Conservation (phyloP, 2,888 invertebrate genomes). For the Drosophila rubida region DNA sequence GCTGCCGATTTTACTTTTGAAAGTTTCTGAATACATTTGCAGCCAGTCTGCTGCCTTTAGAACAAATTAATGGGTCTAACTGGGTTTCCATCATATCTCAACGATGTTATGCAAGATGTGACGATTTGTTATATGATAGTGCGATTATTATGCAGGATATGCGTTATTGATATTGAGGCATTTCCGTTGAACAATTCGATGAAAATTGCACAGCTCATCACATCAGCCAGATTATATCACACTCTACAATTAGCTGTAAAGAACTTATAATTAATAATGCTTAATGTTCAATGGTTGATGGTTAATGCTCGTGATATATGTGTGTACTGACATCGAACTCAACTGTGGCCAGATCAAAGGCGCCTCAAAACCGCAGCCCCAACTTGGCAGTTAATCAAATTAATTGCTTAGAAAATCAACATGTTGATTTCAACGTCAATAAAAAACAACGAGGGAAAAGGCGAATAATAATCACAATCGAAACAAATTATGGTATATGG, state of each 20-base stretch:
- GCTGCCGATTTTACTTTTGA: conserved; percentile 33
- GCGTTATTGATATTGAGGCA: conserved; percentile 18
- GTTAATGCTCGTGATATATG: conserved; percentile 45
- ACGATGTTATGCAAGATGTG: not conserved
- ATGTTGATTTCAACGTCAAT: conserved; percentile 59
- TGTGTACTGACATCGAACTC: conserved; percentile 44
- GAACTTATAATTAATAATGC: conserved; percentile 73
- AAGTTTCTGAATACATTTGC: conserved; percentile 17
- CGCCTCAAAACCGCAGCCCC: conserved; percentile 61
- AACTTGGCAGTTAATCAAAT: conserved; percentile 75
- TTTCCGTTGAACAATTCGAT: conserved; percentile 54
- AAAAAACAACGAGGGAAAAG: conserved; percentile 25
- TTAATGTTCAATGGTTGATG: conserved; percentile 56
- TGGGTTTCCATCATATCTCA: not conserved
- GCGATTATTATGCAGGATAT: not conserved
- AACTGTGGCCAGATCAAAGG: conserved; percentile 55
- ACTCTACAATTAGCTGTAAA: conserved; percentile 65
- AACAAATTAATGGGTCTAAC: not conserved
- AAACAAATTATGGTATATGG: conserved; percentile 68
- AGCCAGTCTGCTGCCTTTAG: not conserved
- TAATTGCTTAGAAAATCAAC: conserved; percentile 80
- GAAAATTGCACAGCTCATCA: conserved; percentile 33
- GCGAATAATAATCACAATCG: conserved; percentile 38
- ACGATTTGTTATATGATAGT: not conserved
- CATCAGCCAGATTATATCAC: conserved; percentile 58